Base-by-base conservation (phyloP, 2,797 vertebrate species). In the Nasua narica region DNA sequence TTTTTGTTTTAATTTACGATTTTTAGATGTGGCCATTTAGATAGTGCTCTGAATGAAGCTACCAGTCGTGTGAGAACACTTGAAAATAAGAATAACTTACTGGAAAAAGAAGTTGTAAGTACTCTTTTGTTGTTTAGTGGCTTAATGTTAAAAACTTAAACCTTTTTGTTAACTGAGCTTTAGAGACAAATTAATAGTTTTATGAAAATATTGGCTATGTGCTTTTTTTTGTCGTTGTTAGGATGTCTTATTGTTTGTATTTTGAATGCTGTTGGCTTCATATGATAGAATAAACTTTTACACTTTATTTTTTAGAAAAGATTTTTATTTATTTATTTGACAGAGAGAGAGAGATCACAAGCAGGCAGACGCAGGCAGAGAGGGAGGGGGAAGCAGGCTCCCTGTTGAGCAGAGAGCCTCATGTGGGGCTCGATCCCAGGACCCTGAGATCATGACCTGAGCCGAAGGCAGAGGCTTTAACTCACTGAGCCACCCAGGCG, bases 51-150 rank as follows among this genome's bases (percentile, higher is more conserved):
- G 93, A 98, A 97, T n/a, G 99, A 99, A 97, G 99, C 99, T 69
- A 99, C 98, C 48, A 93, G 96, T 94, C 98, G 87, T 25, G 98
- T 99, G 89, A 98, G 99, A 97, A 98, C 99, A n/a, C 99, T 99
- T 62, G 99, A 99, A 98, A 99, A 98, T 96, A 99, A 99, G 94
- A 99, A 99, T 97, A 98, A 98, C 79, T 95, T 98, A 35, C 98
- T 99, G 96, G 99, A 99, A 98, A 99, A 98, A 94, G 99, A 99
- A 98, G 98, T 99, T 99, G 99, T 99, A 99, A 98, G 98, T 97
- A 18, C 10, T 15, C 7, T 78, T 81, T 54, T 43, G 4, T 62
- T 16, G 27, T 87, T 87, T 87, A 7, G 37, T 90, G n/a, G 9
- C 27, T 82, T 95, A 79, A 56, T 62, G 62, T 82, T 85, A 88